Percentiles rank a stretch among this genome's conserved stretches.
Conservation (phyloP, 1,140 invertebrate genomes). For the Coenobita brevimanus region DNA sequence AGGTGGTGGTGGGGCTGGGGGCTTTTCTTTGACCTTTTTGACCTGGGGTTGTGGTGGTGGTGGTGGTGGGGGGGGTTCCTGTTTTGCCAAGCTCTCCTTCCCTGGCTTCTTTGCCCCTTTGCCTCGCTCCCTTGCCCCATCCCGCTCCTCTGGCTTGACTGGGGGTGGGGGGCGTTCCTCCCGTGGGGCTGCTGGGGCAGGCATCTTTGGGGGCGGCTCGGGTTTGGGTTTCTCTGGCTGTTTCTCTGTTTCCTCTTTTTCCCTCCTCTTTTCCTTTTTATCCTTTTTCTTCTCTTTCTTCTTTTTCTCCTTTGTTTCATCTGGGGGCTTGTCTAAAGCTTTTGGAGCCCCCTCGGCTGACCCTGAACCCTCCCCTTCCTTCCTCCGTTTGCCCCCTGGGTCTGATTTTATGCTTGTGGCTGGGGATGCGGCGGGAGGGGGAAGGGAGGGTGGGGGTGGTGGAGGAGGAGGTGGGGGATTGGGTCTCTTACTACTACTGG, state of each 20-base stretch:
- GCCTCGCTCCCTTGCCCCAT: background rate
- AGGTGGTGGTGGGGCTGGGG: slow-evolving; percentile 4
- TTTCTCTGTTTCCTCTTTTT: slow-evolving; percentile 21
- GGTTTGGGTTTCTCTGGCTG: background rate
- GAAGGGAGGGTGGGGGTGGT: background rate
- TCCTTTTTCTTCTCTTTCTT: slow-evolving; percentile 46
- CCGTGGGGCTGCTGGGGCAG: background rate
- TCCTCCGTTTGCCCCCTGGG: slow-evolving; percentile 35
- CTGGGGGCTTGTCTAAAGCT: slow-evolving; percentile 3
- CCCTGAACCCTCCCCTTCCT: background rate
- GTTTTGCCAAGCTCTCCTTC: slow-evolving; percentile 20
- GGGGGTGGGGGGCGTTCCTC: no score
- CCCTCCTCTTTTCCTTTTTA: slow-evolving; percentile 18
- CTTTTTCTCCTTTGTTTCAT: slow-evolving; percentile 15
- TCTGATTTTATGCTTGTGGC: slow-evolving; percentile 26
- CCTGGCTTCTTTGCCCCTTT: background rate
- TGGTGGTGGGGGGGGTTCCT: slow-evolving; percentile 1
- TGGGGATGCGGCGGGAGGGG: background rate
- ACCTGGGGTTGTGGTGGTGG: background rate
- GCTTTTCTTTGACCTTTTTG: slow-evolving; percentile 20
- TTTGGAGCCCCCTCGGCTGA: background rate
- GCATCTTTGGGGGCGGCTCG: slow-evolving; percentile 13
- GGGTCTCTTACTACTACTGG: background rate
- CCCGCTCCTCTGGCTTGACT: slow-evolving; percentile 6
- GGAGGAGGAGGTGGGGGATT: background rate